phyloP scores from a whole-genome alignment of 2,113 vertebrate species.

The Amazona guildingii region DNA sequence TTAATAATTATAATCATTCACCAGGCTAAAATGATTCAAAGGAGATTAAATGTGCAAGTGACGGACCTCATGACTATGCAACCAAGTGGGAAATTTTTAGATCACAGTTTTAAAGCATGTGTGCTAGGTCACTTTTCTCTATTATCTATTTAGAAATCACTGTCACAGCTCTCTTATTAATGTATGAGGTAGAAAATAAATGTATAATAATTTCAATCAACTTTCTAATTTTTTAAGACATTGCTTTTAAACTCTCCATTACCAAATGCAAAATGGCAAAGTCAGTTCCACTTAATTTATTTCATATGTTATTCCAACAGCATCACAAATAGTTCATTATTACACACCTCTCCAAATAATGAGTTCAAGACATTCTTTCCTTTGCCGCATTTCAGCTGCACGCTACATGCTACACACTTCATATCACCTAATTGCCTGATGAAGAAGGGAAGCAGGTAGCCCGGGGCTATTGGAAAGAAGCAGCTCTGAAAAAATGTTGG shows the following conservation, averaged over 20 bases:
- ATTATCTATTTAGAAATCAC: constrained; percentile 59
- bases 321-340: constrained; percentile 33
- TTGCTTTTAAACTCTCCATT: constrained; percentile 29
- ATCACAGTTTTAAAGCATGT: neutral
- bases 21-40: neutral
- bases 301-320: constrained; percentile 28
- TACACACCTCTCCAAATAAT: constrained; percentile 21
- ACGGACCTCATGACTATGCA: constrained; percentile 40
- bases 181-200: constrained; percentile 56
- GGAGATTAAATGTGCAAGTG: constrained; percentile 13
- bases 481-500: neutral
- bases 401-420: neutral
- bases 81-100: constrained; percentile 47
- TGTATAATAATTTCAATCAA: constrained; percentile 62
- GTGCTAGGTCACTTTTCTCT: constrained; percentile 6
- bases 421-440: neutral
- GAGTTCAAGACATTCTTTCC: constrained; percentile 19
- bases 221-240: constrained; percentile 33
- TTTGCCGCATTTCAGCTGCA: neutral
- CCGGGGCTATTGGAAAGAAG: neutral
- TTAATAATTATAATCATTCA: constrained; percentile 8
- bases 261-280: constrained; percentile 16
- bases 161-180: constrained; percentile 45
- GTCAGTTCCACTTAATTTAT: constrained; percentile 47
- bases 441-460: neutral